Evolutionary conservation across 2,113 vertebrate genomes (phyloP).

Genomic region (Xyliphius kryptos): DNA sequence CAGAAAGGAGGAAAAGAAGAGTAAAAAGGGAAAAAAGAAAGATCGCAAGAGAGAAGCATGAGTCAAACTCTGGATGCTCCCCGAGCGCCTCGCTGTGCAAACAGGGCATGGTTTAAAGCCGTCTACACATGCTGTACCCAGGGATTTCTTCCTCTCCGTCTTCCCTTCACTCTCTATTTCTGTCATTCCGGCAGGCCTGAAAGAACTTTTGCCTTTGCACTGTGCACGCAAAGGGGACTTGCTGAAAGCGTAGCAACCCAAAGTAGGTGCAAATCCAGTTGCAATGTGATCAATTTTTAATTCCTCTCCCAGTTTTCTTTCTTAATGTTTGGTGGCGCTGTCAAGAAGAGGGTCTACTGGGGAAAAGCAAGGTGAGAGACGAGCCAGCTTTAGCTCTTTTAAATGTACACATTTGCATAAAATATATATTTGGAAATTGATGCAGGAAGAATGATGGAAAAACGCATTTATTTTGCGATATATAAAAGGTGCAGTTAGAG

Average conservation of each 20-base stretch:
- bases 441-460: not conserved
- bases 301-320: slow-evolving; percentile 29
- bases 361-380: slow-evolving; percentile 15
- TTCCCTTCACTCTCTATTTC: slow-evolving; percentile 9
- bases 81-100: slow-evolving; percentile 11
- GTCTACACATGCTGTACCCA: slow-evolving; percentile 18
- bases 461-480: not conserved
- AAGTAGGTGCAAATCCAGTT: slow-evolving; percentile 20
- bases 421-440: slow-evolving; percentile 31
- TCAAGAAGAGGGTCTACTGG: slow-evolving; percentile 18
- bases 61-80: slow-evolving; percentile 52
- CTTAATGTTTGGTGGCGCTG: slow-evolving; percentile 29
- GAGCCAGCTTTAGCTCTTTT: slow-evolving; percentile 6
- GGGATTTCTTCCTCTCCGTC: slow-evolving; percentile 21
- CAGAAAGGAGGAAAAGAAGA: slow-evolving; percentile 31
- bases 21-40: slow-evolving; percentile 15
- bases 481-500: too few species aligned
- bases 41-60: slow-evolving; percentile 14
- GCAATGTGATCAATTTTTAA: slow-evolving; percentile 39
- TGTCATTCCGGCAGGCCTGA: slow-evolving; percentile 14
- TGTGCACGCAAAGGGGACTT: slow-evolving; percentile 18
- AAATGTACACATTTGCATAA: not conserved
- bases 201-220: slow-evolving; percentile 18
- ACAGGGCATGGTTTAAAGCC: slow-evolving; percentile 36
- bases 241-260: slow-evolving; percentile 40